Evolutionary conservation across 2,797 vertebrate genomes (phyloP), one percentile per base, ranked within the genome.

Genomic region (Esox lucius): DNA sequence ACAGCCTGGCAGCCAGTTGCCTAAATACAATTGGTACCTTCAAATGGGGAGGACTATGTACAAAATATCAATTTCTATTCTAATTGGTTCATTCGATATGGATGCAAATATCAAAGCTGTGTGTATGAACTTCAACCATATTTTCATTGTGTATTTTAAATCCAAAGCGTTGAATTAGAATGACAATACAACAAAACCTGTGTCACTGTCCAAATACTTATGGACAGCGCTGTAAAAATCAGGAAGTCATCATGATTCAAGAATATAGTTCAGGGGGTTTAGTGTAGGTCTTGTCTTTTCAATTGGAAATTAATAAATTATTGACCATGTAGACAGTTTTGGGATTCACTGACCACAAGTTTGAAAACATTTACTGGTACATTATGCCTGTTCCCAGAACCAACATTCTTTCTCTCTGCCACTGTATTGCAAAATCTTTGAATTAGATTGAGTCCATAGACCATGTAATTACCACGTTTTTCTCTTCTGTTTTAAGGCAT

Each of bases 181-280:
- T 6, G 39, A 6, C 39, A 42, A 42, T 42, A 42, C 39, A 42
- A 42, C 39, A 42, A 9, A 39, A 42, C 39, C 5, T 42, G 9
- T 42, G 39, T 9, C 39, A 42, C 39, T 42, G 39, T 42, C 39
- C 39, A 42, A 7, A 7, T 3, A 42, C 39, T 1, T 31, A 31
- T 31, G 28, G 28, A 42, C 39, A 1, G 39, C 39, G 39, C 39
- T 42, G 39, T 42, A 59, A 86, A 81, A 78, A 84, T 31, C 22
- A 81, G 80, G 77, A 90, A 91, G 88, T 88, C 89, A 88, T 84
- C 80, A 62, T 81, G 82, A 88, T 80, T 81, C 83, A 84, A 90
- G 88, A 88, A 88, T 83, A 79, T 65, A 65, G 82, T 90, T 22
- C 77, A 82, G 80, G 75, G 76, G 26, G 64, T 35, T 17, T 71